A percentile compares a stretch with the other conserved stretches of the same genome.
These are phyloP conservation scores for Teleiodes luculella DNA, from an alignment of 2,888 invertebrate genomes.

Conservation along the genomic window DNA sequence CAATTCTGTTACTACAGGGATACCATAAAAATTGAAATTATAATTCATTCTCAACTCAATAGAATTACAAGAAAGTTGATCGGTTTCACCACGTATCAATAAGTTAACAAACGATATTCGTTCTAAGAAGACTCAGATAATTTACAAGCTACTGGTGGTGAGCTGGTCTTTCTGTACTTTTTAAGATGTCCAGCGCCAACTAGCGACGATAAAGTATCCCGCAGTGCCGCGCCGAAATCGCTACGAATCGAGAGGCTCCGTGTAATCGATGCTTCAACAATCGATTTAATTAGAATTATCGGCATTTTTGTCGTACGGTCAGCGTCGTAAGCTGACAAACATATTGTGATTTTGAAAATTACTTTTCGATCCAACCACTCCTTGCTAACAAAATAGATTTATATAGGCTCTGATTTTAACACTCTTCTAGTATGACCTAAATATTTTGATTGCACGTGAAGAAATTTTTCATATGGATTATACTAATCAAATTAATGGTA, in stretches of 20 bases:
- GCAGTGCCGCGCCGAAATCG: constrained; percentile 58
- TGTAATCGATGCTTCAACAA: constrained; percentile 72
- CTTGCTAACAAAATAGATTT: no score
- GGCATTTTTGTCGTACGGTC: constrained; percentile 57
- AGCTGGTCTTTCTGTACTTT: constrained; percentile 27
- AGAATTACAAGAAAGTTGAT: constrained; percentile 11
- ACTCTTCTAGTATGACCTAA: no score
- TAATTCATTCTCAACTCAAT: constrained; percentile 1
- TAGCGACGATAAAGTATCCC: constrained; percentile 37
- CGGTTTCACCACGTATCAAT: constrained; percentile 18
- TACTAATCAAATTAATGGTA: no score
- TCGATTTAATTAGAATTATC: constrained; percentile 73
- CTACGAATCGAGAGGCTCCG: constrained; percentile 48
- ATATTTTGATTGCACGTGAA: no score
- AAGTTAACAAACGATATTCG: constrained; percentile 14
- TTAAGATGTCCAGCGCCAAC: constrained; percentile 19
- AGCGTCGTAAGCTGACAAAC: no score
- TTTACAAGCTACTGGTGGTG: constrained; percentile 58
- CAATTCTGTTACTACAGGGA: no score
- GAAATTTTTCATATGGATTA: no score
- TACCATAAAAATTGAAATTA: not conserved
- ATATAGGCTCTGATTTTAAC: no score
- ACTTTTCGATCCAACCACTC: no score
- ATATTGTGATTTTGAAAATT: no score
- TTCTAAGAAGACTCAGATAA: constrained; percentile 42